Percentiles rank a stretch among this genome's conserved stretches.
These are phyloP conservation scores for Mus caroli DNA, from an alignment of 2,797 vertebrate genomes.

Conservation along the genomic window DNA sequence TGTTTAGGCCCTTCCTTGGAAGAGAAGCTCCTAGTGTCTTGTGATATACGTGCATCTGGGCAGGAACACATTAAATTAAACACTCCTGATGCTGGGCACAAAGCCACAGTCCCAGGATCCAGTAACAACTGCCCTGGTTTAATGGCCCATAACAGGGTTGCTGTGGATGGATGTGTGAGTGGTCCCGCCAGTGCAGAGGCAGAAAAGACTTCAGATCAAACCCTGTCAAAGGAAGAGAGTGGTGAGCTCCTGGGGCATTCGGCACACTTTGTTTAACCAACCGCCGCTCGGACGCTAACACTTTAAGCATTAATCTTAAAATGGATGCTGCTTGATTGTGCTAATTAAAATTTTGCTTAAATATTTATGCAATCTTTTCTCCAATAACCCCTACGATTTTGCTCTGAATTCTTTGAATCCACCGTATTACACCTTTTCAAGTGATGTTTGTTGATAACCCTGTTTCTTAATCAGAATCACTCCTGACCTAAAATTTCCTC, in stretches of 20 bases:
- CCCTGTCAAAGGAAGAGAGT: slow-evolving; percentile 90
- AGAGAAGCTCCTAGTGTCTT: slow-evolving; percentile 95
- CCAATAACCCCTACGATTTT: slow-evolving; percentile 85
- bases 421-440: slow-evolving; percentile 74
- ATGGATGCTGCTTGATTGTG: slow-evolving; percentile 85
- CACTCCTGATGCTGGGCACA: slow-evolving; percentile 89
- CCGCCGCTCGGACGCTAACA: slow-evolving; percentile 87
- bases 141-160: slow-evolving; percentile 91
- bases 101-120: slow-evolving; percentile 88
- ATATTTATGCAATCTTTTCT: slow-evolving; percentile 83
- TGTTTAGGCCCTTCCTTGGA: slow-evolving; percentile 96
- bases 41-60: slow-evolving; percentile 92
- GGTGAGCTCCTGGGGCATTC: slow-evolving; percentile 93
- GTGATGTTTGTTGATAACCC: slow-evolving; percentile 78
- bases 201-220: slow-evolving; percentile 89
- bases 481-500: slow-evolving; percentile 74
- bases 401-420: slow-evolving; percentile 82
- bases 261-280: slow-evolving; percentile 82
- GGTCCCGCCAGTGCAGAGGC: slow-evolving; percentile 89
- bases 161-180: slow-evolving; percentile 90
- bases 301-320: slow-evolving; percentile 86
- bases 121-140: slow-evolving; percentile 91
- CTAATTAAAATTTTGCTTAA: slow-evolving; percentile 87
- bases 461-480: slow-evolving; percentile 79
- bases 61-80: slow-evolving; percentile 93